Conservation (phyloP, 1,140 invertebrate species). For the Cotesia glomerata region DNA sequence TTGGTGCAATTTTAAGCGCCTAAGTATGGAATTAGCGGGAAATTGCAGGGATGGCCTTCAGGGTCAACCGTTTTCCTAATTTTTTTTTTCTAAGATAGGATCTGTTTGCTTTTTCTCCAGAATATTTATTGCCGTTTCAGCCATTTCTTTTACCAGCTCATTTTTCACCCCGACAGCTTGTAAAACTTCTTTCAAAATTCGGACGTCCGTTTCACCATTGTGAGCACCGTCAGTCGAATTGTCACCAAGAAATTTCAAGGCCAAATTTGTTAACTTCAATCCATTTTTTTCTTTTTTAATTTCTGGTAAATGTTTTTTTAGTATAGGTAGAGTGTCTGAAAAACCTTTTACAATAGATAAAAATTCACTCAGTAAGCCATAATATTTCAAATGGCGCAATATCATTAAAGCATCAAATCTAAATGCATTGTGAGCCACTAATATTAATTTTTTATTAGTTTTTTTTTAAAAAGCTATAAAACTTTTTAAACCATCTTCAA, state of each 20-base stretch:
- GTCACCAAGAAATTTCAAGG: constrained; percentile 7
- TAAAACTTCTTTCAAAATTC: constrained; percentile 11
- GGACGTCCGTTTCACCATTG: constrained; percentile 21
- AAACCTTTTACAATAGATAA: constrained; percentile 26
- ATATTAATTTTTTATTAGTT: constrained; percentile 16
- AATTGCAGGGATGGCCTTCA: too few relatives aligned
- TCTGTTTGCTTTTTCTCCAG: neutral
- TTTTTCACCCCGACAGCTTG: neutral
- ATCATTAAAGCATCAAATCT: constrained; percentile 7
- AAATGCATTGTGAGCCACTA: constrained; percentile 29
- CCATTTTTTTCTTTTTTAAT: constrained; percentile 15
- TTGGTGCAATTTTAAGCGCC: too few relatives aligned
- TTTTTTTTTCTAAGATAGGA: neutral
- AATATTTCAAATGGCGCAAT: neutral
- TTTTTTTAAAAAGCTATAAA: neutral
- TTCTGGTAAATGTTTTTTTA: constrained; percentile 12
- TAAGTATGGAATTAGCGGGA: too few relatives aligned
- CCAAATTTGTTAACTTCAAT: neutral
- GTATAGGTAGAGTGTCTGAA: constrained; percentile 14
- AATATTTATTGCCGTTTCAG: neutral
- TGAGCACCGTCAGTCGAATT: constrained; percentile 4
- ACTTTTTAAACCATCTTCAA: neutral
- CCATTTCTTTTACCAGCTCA: neutral
- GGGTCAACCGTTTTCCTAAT: too few relatives aligned
- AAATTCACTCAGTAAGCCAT: constrained; percentile 14